These are phyloP conservation scores for Pseudorasbora parva DNA, from an alignment of 2,113 vertebrate genomes.

Conservation along the genomic window DNA sequence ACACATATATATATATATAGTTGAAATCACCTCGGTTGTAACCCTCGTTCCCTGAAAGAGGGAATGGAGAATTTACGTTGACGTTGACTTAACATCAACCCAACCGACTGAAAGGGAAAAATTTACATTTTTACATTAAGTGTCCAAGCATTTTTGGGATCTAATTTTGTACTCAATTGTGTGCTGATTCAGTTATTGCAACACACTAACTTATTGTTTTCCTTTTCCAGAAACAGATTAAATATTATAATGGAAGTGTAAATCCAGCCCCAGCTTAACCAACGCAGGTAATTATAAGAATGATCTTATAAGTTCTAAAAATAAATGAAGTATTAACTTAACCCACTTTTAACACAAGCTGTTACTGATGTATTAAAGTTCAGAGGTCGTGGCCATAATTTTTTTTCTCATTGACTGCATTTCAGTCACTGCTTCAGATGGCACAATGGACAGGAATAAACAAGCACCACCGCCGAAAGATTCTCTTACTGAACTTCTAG, in stretches of 20 bases:
- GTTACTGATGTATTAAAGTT: background rate
- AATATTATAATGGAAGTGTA: slow-evolving; percentile 70
- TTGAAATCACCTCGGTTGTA: too few relatives aligned
- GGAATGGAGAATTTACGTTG: too few relatives aligned
- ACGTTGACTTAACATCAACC: too few relatives aligned
- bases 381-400: background rate
- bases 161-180: background rate
- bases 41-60: too few relatives aligned
- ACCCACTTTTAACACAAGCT: background rate
- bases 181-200: background rate
- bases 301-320: too few relatives aligned
- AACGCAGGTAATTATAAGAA: slow-evolving; percentile 69
- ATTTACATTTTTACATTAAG: background rate
- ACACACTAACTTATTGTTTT: background rate
- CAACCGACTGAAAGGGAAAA: too few relatives aligned
- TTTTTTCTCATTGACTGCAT: background rate
- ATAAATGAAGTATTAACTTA: background rate
- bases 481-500: slow-evolving; percentile 44
- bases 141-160: background rate
- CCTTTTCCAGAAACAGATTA: slow-evolving; percentile 70
- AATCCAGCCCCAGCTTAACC: slow-evolving; percentile 48
- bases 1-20: too few relatives aligned
- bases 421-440: slow-evolving; percentile 15
- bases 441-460: slow-evolving; percentile 29
- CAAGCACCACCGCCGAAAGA: slow-evolving; percentile 27